Base-by-base conservation (phyloP, 1,140 invertebrate species). In the Lepidurus couesii region DNA sequence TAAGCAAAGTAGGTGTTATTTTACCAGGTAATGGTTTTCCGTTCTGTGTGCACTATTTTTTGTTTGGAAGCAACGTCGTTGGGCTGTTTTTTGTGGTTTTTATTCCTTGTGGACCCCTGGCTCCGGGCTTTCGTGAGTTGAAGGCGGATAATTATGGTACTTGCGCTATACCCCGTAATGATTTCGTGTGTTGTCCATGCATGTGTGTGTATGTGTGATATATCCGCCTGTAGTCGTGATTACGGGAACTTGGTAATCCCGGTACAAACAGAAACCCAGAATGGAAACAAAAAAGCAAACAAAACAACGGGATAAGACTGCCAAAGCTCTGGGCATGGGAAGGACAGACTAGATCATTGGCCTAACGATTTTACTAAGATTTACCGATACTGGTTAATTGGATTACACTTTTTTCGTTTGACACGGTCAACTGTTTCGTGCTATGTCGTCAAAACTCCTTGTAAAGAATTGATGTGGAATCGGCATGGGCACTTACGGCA, bases 301-400 rank as follows among this genome's bases (percentile, higher is more conserved):
- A 65, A 65, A 65, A n/a, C 53, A 65, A 65, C 53, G 53, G 53
- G 16, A 65, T 65, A n/a, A 34, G 53, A 65, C 53, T 16, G 53
- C 53, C 21, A 65, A n/a, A 13, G 53, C 16, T 65, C 21, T 65
- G 53, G 34, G 2, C 34, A 34, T 34, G 34, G 34, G 34, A 34
- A 34, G 34, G 34, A 4, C 34, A 34, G 34, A 34, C 34, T 34
- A 34, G 34, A 34, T 34, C 34, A 34, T 34, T 34, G 34, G 34
- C 34, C 34, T 34, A 34, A 34, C 34, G 34, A 34, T 34, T 34
- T 34, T 34, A 34, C 34, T 34, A 34, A 34, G 34, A 34, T 34
- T 34, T 34, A 34, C 34, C 34, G 34, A 34, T 34, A 34, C 34
- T 34, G 4, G 34, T 34, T 34, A 34, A 34, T 34, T 34, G 34